phyloP scores from a whole-genome alignment of 37 sponge, comb jelly and placozoan species.

The Ephydatia muelleri region DNA sequence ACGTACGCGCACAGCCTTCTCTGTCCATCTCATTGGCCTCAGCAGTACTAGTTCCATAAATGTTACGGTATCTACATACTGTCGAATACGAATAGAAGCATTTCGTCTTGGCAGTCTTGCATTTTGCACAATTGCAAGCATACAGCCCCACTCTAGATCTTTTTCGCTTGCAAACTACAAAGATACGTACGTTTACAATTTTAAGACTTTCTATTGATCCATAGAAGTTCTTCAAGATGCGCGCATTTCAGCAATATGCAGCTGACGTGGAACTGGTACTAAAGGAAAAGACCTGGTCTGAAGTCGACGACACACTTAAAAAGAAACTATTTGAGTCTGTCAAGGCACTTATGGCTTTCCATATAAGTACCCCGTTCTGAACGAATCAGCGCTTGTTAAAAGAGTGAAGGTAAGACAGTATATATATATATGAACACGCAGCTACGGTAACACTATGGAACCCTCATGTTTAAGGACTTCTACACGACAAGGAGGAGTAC shows the following conservation, averaged over 20 bases:
- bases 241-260: too few species aligned
- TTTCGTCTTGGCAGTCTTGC: too few species aligned
- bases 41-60: too few species aligned
- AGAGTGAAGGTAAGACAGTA: not conserved
- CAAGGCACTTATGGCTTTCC: not conserved
- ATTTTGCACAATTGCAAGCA: too few species aligned
- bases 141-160: too few species aligned
- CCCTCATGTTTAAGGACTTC: conserved; percentile 1
- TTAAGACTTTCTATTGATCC: not conserved
- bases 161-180: not conserved
- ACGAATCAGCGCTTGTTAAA: not conserved
- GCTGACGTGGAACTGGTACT: too few species aligned
- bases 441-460: not conserved
- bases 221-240: too few species aligned
- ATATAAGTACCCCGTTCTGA: not conserved
- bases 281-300: not conserved
- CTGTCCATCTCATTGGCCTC: too few species aligned
- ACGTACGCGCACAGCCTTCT: too few species aligned
- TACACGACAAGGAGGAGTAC: not conserved
- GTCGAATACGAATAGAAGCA: too few species aligned
- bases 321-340: not conserved
- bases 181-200: not conserved
- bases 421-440: conserved; percentile 1
- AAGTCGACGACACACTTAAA: not conserved
- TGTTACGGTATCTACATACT: too few species aligned